Conservation (phyloP, 2,797 vertebrate genomes). For the Aeoliscus strigatus region DNA sequence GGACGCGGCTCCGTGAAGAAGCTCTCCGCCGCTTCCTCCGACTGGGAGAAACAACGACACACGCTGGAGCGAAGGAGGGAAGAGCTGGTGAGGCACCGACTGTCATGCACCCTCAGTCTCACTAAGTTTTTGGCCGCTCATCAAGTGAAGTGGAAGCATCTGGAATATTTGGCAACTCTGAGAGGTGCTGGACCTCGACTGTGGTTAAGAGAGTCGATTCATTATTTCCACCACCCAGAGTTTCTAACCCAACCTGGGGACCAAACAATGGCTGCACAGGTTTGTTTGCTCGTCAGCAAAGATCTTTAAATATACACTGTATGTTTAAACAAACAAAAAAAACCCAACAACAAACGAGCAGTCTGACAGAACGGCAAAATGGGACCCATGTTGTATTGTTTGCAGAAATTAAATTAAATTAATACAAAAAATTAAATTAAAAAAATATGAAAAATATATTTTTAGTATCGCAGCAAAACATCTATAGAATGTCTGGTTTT, state of each 20-base stretch:
- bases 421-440: too few species aligned
- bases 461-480: too few species aligned
- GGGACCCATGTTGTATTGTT: too few species aligned
- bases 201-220: conserved; percentile 14
- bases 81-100: conserved; percentile 81
- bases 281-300: too few species aligned
- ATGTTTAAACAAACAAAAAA: too few species aligned
- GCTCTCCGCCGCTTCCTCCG: conserved; percentile 85
- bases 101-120: too few species aligned
- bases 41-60: conserved; percentile 93
- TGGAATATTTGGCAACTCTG: conserved; percentile 18
- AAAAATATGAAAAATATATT: too few species aligned
- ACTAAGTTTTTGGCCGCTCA: conserved; percentile 12
- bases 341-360: too few species aligned
- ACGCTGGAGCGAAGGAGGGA: conserved; percentile 89
- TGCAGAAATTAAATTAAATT: too few species aligned
- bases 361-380: too few species aligned
- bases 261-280: conserved; percentile 20
- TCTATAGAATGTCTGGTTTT: too few species aligned
- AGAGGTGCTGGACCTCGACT: conserved; percentile 14
- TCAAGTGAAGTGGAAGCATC: conserved; percentile 19
- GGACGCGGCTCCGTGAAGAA: conserved; percentile 89
- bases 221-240: conserved; percentile 24
- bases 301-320: too few species aligned
- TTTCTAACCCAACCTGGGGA: conserved; percentile 15